These are phyloP conservation scores for Bombus sibiricus DNA, from an alignment of 1,140 invertebrate species.

Conservation along the genomic window DNA sequence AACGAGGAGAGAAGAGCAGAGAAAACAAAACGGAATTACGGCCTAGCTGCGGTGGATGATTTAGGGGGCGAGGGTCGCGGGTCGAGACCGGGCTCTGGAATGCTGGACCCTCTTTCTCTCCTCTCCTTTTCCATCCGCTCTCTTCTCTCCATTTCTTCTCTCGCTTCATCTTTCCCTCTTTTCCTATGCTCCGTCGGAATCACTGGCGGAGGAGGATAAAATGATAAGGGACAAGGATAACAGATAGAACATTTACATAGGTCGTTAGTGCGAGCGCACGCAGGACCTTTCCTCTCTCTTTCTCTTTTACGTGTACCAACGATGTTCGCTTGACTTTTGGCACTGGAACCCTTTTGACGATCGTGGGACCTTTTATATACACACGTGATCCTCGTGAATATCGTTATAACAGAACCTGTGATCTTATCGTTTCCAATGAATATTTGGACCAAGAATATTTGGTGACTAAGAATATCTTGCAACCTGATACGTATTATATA, in stretches of 20 bases:
- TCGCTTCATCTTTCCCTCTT: constrained; percentile 31
- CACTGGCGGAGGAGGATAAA: constrained; percentile 66
- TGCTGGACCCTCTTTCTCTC: constrained; percentile 70
- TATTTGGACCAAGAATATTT: not conserved
- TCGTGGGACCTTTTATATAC: constrained; percentile 41
- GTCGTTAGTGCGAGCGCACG: constrained; percentile 75
- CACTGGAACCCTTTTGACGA: constrained; percentile 37
- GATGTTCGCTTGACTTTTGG: constrained; percentile 44
- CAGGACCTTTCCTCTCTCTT: constrained; percentile 31
- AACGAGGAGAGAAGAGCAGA: constrained; percentile 62
- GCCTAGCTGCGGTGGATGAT: constrained; percentile 79
- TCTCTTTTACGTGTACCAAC: constrained; percentile 16
- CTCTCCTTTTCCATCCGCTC: constrained; percentile 20
- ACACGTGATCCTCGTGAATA: constrained; percentile 25
- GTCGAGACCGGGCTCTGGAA: constrained; percentile 80
- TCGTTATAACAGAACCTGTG: constrained; percentile 10
- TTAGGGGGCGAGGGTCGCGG: constrained; percentile 82
- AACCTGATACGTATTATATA: no score
- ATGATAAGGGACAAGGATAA: constrained; percentile 81
- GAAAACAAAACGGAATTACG: constrained; percentile 79
- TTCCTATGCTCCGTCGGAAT: constrained; percentile 44
- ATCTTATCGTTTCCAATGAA: not conserved
- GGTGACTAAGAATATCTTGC: not conserved
- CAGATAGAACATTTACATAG: constrained; percentile 80
- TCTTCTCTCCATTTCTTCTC: not conserved